Percentiles rank a stretch among this genome's conserved stretches.
Evolutionary conservation across 2,113 vertebrate species (phyloP).

Genomic region (Campylomormyrus tamandua): DNA sequence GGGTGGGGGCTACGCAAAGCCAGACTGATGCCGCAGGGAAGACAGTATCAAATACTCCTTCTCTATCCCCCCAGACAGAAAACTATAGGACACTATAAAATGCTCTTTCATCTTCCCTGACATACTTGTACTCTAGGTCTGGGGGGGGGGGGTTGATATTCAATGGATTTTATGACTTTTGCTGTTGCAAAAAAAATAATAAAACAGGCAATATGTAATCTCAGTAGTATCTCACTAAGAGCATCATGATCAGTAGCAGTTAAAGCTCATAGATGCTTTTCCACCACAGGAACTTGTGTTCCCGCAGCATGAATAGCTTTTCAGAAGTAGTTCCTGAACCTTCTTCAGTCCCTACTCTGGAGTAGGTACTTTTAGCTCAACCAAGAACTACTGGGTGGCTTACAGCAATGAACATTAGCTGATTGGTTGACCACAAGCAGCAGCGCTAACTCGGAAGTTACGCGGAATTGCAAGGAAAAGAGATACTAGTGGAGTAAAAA

Average conservation of each 20-base stretch:
- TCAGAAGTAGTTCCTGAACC: background rate
- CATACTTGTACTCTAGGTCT: background rate
- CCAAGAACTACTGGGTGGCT: too few relatives aligned
- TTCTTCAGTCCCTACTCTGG: background rate
- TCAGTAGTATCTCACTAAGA: background rate
- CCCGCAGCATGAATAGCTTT: background rate
- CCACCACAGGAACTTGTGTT: background rate
- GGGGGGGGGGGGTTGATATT: background rate
- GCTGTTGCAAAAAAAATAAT: background rate
- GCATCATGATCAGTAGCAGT: background rate
- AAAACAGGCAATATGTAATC: background rate
- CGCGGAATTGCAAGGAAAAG: too few relatives aligned
- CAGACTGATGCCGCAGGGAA: background rate
- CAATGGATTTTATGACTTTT: background rate
- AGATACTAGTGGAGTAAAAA: too few relatives aligned
- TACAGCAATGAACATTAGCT: too few relatives aligned
- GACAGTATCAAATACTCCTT: background rate
- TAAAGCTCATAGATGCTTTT: background rate
- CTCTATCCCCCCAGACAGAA: background rate
- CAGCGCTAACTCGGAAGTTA: too few relatives aligned
- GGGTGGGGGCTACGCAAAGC: background rate
- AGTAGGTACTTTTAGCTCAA: background rate
- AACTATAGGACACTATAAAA: background rate
- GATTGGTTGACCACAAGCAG: too few relatives aligned
- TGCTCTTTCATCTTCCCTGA: constrained; percentile 1